These are phyloP conservation scores for Adelges cooleyi DNA, from an alignment of 1,140 invertebrate species.

Conservation along the genomic window DNA sequence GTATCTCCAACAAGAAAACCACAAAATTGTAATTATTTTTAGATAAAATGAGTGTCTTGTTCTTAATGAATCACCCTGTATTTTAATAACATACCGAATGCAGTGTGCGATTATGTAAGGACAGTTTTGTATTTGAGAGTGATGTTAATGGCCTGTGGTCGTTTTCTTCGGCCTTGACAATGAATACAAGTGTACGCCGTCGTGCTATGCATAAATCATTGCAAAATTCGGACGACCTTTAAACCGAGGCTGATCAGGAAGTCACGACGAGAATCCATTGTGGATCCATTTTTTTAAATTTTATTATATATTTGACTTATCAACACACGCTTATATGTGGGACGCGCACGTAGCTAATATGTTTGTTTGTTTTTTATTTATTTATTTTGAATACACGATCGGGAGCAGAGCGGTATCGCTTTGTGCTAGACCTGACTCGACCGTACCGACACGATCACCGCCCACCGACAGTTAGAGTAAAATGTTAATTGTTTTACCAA, in stretches of 20 bases:
- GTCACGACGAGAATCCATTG: constrained; percentile 21
- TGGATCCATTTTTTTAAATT: neutral
- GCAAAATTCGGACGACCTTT: neutral
- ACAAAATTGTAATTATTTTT: too few relatives aligned
- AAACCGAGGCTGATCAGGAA: constrained; percentile 4
- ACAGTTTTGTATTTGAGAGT: neutral
- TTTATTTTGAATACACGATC: too few relatives aligned
- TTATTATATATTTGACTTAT: neutral
- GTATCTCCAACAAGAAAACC: too few relatives aligned
- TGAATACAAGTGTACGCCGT: neutral
- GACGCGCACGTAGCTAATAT: neutral
- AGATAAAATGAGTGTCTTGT: too few relatives aligned
- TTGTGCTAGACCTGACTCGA: neutral
- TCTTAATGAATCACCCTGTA: neutral
- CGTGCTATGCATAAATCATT: neutral
- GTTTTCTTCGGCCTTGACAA: constrained; percentile 22
- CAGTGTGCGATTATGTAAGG: neutral
- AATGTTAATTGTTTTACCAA: too few relatives aligned
- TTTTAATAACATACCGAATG: neutral
- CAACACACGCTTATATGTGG: neutral
- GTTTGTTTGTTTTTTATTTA: too few relatives aligned
- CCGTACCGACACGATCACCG: neutral
- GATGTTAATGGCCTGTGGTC: neutral
- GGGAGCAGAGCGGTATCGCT: neutral
- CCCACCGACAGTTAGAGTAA: too few relatives aligned